A percentile compares a stretch with the other conserved stretches of the same genome.
Evolutionary conservation across 2,797 vertebrate species (phyloP).

Genomic region (Chromobotia macracanthus): DNA sequence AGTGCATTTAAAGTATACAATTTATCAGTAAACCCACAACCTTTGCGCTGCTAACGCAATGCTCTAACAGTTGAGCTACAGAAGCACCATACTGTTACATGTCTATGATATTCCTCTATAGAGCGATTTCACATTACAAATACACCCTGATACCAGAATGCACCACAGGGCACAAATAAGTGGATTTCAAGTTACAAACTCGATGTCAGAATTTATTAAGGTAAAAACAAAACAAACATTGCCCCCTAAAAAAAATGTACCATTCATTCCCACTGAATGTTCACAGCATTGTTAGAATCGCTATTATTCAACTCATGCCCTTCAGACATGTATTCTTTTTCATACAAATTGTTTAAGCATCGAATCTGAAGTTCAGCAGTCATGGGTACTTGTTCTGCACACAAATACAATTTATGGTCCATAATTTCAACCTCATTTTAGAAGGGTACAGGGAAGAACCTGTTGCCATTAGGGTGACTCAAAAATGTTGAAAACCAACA

Average conservation of each 20-base stretch:
- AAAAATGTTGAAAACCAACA: conserved; percentile 56
- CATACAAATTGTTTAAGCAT: conserved; percentile 60
- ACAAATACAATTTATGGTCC: conserved; percentile 51
- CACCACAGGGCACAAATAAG: neutral
- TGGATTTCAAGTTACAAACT: conserved; percentile 41
- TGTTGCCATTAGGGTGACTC: conserved; percentile 50
- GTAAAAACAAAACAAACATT: conserved; percentile 73
- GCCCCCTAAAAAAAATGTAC: conserved; percentile 61
- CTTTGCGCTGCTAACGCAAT: no score
- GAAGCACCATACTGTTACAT: no score
- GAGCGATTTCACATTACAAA: neutral
- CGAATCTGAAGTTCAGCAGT: conserved; percentile 59
- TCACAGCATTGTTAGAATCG: conserved; percentile 70
- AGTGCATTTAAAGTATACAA: no score
- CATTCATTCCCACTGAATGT: conserved; percentile 62
- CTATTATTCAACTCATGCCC: conserved; percentile 52
- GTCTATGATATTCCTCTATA: neutral
- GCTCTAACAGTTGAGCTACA: no score
- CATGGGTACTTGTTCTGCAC: conserved; percentile 54
- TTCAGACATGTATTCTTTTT: conserved; percentile 46
- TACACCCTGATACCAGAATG: neutral
- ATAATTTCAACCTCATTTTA: conserved; percentile 53
- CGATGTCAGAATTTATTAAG: conserved; percentile 74
- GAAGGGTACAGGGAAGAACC: conserved; percentile 45
- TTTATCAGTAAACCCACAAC: no score